These are phyloP conservation scores for Lophotis ruficrista DNA, from an alignment of 2,113 vertebrate species.

Conservation along the genomic window DNA sequence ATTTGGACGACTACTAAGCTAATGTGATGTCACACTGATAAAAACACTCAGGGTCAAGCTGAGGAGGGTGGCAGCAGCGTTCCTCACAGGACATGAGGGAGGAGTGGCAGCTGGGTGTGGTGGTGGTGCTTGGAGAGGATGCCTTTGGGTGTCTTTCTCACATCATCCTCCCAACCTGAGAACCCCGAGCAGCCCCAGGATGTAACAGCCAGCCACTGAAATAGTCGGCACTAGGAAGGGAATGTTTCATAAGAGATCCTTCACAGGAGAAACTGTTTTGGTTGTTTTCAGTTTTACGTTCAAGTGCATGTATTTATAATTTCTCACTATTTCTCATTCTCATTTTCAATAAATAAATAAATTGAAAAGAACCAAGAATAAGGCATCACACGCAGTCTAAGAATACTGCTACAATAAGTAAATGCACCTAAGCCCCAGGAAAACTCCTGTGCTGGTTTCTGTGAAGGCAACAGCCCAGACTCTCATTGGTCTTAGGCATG, in stretches of 20 bases:
- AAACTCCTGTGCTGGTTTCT: not conserved
- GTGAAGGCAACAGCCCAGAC: not conserved
- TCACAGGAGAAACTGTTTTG: not conserved
- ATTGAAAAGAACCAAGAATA: not conserved
- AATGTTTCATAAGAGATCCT: not conserved
- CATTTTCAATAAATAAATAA: not conserved
- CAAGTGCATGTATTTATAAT: not conserved
- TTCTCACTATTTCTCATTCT: no score
- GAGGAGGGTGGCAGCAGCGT: no score
- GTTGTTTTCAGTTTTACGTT: not conserved
- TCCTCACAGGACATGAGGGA: not conserved
- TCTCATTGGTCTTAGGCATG: accelerated
- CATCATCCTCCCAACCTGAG: not conserved
- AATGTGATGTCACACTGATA: not conserved
- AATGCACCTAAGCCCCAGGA: not conserved
- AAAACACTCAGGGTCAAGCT: not conserved
- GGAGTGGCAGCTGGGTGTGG: not conserved
- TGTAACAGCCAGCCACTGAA: not conserved
- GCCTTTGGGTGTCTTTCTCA: not conserved
- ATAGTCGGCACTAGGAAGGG: not conserved
- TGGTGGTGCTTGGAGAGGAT: no score
- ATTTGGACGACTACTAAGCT: not conserved
- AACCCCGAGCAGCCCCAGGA: not conserved
- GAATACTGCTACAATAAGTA: not conserved
- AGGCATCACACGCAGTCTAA: not conserved